Base-by-base conservation (phyloP, 2,113 vertebrate species). In the Pelvicachromis taeniatus region DNA sequence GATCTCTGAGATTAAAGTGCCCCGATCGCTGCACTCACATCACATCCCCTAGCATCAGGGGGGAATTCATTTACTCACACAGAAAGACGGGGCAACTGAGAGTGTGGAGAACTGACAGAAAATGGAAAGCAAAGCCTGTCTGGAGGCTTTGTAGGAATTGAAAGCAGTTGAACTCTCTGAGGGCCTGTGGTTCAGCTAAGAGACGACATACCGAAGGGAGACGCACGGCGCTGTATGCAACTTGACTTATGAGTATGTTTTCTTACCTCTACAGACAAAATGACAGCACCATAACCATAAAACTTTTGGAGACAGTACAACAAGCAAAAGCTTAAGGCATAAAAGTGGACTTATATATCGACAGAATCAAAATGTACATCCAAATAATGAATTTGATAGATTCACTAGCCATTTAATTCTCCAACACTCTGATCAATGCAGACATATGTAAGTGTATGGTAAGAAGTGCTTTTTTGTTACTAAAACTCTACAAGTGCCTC, bases 1-100 rank as follows among this genome's bases (percentile, higher is more conserved):
- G 88, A 92, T 95, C 90, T 87, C 59, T 81, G 86, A 94, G 94
- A 95, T 95, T 95, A 94, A 94, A 95, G 93, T 87, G 89, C 70
- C 91, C 91, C 88, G 75, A 94, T 93, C 38, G 13, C 73, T 92
- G 88, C 89, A 85, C 88, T 91, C 94, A 87, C 92, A 94, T 92
- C 93, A 89, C 93, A 91, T 93, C 90, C 83, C 83, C 83, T 65
- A 77, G 88, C 85, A 91, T 95, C 92, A 80, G 87, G 91, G 90
- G 91, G 92, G 90, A 92, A 94, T 94, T 95, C 82, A 92, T 95
- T 94, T 93, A 91, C 92, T 94, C 88, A 87, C 91, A 88, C 88
- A 87, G 90, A 93, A 83, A 91, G 81, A 87, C 9, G 31, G 82
- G 84, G 87, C 84, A 85, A 91, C 48, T 29, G 85, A 85, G 91